Evolutionary conservation across 2,888 invertebrate species (phyloP), one percentile per base, ranked within the genome.

Genomic region (Eupithecia insigniata): DNA sequence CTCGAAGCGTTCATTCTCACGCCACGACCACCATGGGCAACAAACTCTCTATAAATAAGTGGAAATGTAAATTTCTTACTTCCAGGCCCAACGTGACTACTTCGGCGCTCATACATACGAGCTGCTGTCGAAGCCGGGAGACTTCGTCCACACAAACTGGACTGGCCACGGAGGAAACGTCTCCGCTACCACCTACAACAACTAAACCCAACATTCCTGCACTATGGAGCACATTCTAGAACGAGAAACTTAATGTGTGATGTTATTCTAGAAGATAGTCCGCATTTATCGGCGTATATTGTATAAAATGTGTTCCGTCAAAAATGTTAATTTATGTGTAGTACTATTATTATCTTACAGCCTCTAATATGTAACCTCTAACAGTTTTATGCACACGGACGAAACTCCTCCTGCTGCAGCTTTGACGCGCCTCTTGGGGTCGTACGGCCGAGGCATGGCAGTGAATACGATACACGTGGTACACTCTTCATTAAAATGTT

Each of bases 41-140:
- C 43, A 18, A 43, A 51, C 10, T 51, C 2, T 10, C 0, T n/a
- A 51, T n/a, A 22, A 22, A 22, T 51, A 10, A 51, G n/a, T 60
- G 0, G 18, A 12, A 30, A 58, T 12, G 12, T 58, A 2, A 28
- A 34, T 18, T 0, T 43, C 36, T 76, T 58, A 69, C 70, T 65
- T 80, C 79, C 90, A 97, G 96, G 99, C 99, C 0, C 99, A 99
- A 89, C 95, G 99, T 51, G 99, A 99, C 90, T 99, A 99, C 89
- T 99, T 99, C 86, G 99, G 99, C 1, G 99, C 99, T 0, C 99
- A 99, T 90, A 99, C 99, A 0, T 99, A 99, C 86, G 99, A 99
- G 92, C 90, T 99, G 70, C 90, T 98, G 70, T 95, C 95, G 6
- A 94, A 97, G 76, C 99, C 99, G 62, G 99, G 99, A 5, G 96